phyloP scores from a whole-genome alignment of 2,113 vertebrate genomes.

The Shinisaurus crocodilurus region DNA sequence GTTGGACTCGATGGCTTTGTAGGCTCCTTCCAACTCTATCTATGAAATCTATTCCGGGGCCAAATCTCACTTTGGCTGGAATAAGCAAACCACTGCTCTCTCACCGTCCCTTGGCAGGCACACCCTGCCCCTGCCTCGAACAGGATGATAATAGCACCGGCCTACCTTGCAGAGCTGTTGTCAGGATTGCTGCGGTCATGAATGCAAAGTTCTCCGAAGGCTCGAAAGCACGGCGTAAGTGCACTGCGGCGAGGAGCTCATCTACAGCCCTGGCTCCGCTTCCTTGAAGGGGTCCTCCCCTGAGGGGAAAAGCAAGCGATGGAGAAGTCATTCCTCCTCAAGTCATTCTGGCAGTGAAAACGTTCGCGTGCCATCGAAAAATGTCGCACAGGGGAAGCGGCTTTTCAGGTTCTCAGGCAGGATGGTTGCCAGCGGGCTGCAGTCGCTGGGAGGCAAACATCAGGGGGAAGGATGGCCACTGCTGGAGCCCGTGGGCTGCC shows the following conservation, averaged over 20 bases:
- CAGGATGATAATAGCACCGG: background rate
- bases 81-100: background rate
- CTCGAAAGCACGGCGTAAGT: background rate
- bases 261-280: background rate
- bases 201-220: background rate
- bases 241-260: background rate
- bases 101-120: background rate
- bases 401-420: too few relatives aligned
- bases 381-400: too few relatives aligned
- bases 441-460: too few relatives aligned
- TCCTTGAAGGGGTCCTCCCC: background rate
- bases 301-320: background rate
- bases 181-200: too few relatives aligned
- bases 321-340: background rate
- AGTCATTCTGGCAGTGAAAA: background rate
- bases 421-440: too few relatives aligned
- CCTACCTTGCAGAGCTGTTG: background rate
- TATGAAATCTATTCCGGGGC: background rate
- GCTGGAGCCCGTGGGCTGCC: too few relatives aligned
- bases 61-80: background rate
- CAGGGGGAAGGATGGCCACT: too few relatives aligned
- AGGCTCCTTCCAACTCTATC: too few relatives aligned
- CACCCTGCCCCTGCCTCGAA: background rate
- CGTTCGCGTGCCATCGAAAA: background rate
- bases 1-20: too few relatives aligned